phyloP scores from a whole-genome alignment of 2,113 vertebrate species.

The Acrocephalus kingi region DNA sequence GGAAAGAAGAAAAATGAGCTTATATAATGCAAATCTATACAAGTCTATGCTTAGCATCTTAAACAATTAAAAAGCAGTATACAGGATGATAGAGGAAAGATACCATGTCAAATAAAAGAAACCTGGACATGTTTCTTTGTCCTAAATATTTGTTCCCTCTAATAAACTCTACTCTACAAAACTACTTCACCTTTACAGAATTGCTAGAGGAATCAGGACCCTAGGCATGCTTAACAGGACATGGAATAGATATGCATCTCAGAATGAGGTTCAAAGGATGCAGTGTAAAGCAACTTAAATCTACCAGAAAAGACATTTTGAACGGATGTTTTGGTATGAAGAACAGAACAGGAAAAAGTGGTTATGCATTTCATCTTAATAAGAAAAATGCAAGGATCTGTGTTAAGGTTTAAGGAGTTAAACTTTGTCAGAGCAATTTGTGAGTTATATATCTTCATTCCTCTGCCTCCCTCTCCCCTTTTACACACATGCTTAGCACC shows the following conservation, averaged over 20 bases:
- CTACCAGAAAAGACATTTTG: neutral
- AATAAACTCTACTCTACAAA: neutral
- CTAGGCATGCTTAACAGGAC: neutral
- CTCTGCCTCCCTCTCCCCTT: neutral
- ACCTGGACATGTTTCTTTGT: neutral
- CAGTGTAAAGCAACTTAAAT: neutral
- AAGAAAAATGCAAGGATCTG: neutral
- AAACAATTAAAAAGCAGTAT: neutral
- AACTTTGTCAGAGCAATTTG: neutral
- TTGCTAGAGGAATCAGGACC: neutral
- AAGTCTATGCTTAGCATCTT: neutral
- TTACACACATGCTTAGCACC: neutral
- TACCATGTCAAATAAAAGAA: neutral
- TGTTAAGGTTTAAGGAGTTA: neutral
- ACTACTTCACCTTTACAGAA: neutral
- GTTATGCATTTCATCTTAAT: neutral
- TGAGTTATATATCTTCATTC: neutral
- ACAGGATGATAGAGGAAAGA: neutral
- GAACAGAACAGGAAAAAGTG: neutral
- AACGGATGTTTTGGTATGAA: neutral
- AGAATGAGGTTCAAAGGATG: neutral
- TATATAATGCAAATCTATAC: constrained; percentile 33
- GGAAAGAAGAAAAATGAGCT: constrained; percentile 51
- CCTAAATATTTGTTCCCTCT: neutral
- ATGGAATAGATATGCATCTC: rapidly evolving